A percentile compares a stretch with the other conserved stretches of the same genome.
Conservation (phyloP, 2,888 invertebrate species). For the Amiota communis region DNA sequence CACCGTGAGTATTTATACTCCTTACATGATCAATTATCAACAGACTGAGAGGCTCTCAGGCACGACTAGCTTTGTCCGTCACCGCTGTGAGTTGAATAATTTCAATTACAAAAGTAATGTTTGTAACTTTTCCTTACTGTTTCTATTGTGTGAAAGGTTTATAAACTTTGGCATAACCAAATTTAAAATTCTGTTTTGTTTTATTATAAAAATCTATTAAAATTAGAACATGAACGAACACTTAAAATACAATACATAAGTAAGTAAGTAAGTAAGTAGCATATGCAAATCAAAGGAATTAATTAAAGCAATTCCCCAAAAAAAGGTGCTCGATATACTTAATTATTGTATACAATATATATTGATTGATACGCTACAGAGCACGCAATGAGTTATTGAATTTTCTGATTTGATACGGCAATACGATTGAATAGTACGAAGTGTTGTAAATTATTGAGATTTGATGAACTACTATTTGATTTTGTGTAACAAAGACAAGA, state of each 20-base stretch:
- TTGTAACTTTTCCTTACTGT: no score
- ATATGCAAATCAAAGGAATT: slow-evolving; percentile 13
- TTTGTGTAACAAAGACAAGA: slow-evolving; percentile 7
- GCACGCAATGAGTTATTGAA: slow-evolving; percentile 22
- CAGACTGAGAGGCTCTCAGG: no score
- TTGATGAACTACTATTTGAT: neutral
- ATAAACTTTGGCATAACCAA: neutral
- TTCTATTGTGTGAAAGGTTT: neutral
- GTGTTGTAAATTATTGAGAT: no score
- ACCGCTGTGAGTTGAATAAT: no score
- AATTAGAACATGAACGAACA: slow-evolving; percentile 18
- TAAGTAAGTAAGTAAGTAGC: neutral
- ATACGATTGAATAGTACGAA: no score
- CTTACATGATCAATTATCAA: no score
- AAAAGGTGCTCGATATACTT: slow-evolving; percentile 18
- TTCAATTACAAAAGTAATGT: no score
- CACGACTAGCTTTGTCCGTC: no score
- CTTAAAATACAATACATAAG: slow-evolving; percentile 8
- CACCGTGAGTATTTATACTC: no score
- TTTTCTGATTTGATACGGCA: neutral
- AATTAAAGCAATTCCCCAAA: slow-evolving; percentile 17
- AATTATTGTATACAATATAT: neutral
- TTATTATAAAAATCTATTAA: neutral
- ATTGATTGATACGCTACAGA: slow-evolving; percentile 22
- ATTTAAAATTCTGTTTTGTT: neutral